A percentile compares a stretch with the other conserved stretches of the same genome.
These are phyloP conservation scores for Crotalus tigris DNA, from an alignment of 2,113 vertebrate genomes.

Conservation along the genomic window DNA sequence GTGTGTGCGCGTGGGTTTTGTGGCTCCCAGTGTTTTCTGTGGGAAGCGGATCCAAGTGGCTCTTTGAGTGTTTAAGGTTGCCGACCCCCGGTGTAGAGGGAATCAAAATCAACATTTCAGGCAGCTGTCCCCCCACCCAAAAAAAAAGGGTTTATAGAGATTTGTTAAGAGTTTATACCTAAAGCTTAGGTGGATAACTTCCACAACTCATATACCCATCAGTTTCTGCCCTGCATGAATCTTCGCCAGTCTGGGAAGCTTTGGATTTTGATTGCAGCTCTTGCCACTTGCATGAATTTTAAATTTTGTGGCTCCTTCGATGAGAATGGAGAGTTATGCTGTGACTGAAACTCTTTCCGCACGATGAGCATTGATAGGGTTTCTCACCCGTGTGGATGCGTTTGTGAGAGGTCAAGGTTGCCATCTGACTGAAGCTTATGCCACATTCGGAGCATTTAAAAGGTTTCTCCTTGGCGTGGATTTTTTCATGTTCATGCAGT, in stretches of 20 bases:
- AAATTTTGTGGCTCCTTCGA: background rate
- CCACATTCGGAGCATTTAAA: background rate
- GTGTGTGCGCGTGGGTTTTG: rapidly evolving
- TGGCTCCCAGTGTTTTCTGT: too few species aligned
- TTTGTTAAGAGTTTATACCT: background rate
- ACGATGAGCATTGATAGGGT: background rate
- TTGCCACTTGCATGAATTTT: background rate
- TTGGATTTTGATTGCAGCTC: background rate
- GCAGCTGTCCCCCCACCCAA: background rate
- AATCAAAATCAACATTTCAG: background rate
- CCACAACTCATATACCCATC: background rate
- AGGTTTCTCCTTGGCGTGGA: background rate
- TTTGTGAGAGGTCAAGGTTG: background rate
- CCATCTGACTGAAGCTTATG: background rate
- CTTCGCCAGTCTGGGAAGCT: background rate
- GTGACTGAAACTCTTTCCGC: background rate
- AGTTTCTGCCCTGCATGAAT: background rate
- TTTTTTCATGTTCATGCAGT: background rate
- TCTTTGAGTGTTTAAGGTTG: too few species aligned
- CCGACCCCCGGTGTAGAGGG: background rate
- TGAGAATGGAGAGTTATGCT: background rate
- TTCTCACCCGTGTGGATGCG: background rate
- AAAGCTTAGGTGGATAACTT: background rate
- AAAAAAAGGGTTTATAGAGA: background rate
- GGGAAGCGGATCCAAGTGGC: too few species aligned